Base-by-base conservation (phyloP, 2,797 vertebrate species). In the Gallinago solitaria region DNA sequence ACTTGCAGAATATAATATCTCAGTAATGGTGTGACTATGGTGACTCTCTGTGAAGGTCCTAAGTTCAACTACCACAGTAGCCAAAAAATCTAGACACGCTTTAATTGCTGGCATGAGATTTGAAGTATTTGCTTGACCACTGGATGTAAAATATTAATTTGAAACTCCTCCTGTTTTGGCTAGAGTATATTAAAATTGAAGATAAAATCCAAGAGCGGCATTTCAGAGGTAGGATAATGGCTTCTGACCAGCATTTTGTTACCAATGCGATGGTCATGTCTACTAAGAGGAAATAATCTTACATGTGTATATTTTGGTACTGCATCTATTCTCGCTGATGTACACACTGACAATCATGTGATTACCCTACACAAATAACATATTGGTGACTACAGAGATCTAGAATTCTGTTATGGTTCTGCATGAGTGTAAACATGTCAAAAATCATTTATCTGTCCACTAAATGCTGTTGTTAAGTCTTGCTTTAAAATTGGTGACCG, bases 81-180 rank as follows among this genome's bases (percentile, higher is more conserved):
- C 86, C 79, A 95, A 81, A 86, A 91, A 89, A 84, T 79, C 53
- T 87, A 76, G 80, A 84, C 79, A 53, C 50, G 12, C 65, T 93
- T 95, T 90, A 95, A 83, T 93, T 94, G 65, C 77, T 96, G 94
- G 89, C 83, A 75, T 96, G 90, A 69, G 39, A 89, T 91, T 91
- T 91, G 64, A 83, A 93, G 37, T 83, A 85, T 90, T 96, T 93
- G 71, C 63, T 96, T 79, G 91, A 91, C 83, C 89, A 61, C 11
- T 90, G 50, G 28, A 83, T 1, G 0, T 67, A 92, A 93, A 97
- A 88, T 92, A 94, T 63, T 85, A 68, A 87, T 83, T 77, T 68
- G 64, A 94, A 90, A 79, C 82, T 93, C 77, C 87, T 95, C 59
- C 45, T 92, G 48, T 78, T 96, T 97, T 91, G 92, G 69, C 94